phyloP scores from a whole-genome alignment of 2,113 vertebrate species.

The Actinemys pallida region DNA sequence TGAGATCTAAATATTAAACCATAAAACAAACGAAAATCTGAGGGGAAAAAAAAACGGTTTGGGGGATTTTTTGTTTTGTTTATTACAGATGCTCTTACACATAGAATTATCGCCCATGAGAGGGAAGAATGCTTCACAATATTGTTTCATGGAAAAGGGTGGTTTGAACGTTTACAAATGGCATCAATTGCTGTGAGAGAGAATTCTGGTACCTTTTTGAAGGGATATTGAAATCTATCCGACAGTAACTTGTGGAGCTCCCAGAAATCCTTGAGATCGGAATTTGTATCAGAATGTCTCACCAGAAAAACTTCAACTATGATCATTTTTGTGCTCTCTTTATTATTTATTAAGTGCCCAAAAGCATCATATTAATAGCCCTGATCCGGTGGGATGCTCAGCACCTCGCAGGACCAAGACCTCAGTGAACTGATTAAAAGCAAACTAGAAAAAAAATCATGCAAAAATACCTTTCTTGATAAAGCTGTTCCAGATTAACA shows the following conservation, averaged over 20 bases:
- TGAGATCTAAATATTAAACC: neutral
- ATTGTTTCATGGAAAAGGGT: neutral
- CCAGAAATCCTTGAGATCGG: neutral
- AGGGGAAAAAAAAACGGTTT: neutral
- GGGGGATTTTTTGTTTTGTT: neutral
- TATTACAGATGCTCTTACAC: neutral
- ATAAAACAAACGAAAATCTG: neutral
- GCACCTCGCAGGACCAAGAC: neutral
- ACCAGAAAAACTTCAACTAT: neutral
- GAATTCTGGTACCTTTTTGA: fast-evolving
- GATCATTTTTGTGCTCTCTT: neutral
- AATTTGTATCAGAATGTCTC: neutral
- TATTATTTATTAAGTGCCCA: neutral
- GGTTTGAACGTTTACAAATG: fast-evolving
- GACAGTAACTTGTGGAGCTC: neutral
- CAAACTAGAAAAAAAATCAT: neutral
- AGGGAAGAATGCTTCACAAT: neutral
- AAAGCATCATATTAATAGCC: neutral
- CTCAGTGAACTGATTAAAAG: neutral
- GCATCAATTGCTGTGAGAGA: neutral
- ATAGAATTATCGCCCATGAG: neutral
- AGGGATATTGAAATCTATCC: neutral
- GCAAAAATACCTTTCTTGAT: neutral
- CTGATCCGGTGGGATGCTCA: neutral
- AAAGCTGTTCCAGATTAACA: neutral